Evolutionary conservation across 2,888 invertebrate species (phyloP).

Genomic region (Lumbricus terrestris): DNA sequence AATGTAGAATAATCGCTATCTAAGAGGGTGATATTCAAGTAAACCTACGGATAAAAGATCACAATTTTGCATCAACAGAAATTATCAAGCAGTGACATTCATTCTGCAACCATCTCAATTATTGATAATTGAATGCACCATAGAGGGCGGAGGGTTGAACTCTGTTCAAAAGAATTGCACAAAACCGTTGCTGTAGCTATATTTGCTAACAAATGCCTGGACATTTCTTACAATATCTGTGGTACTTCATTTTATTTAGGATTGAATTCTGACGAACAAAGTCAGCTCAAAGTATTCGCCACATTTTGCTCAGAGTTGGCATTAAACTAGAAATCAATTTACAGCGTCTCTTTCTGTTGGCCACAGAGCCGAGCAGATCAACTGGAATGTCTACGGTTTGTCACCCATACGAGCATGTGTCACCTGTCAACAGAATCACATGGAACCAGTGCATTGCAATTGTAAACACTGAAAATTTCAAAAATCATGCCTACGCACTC

Average conservation of each 20-base stretch:
- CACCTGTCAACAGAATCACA: slow-evolving; percentile 14
- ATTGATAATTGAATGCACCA: not conserved
- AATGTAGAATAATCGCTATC: not conserved
- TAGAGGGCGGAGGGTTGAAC: not conserved
- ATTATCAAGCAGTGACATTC: not conserved
- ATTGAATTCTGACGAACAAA: not conserved
- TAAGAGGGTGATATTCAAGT: not conserved
- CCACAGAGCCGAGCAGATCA: not conserved
- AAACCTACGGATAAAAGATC: not conserved
- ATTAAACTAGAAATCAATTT: not conserved
- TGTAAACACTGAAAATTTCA: not conserved
- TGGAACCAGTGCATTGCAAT: not conserved
- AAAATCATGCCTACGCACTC: not conserved
- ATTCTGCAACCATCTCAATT: not conserved
- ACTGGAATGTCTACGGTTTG: not conserved
- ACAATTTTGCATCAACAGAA: not conserved
- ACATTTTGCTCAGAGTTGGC: not conserved
- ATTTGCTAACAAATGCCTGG: not conserved
- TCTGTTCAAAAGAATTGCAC: not conserved
- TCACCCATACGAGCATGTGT: slow-evolving; percentile 13
- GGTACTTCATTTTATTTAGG: not conserved
- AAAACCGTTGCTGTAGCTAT: too few relatives aligned
- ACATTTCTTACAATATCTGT: not conserved
- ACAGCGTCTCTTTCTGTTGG: not conserved
- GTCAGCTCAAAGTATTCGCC: not conserved